A percentile compares a stretch with the other conserved stretches of the same genome.
Evolutionary conservation across 2,797 vertebrate genomes (phyloP).

Genomic region (Gambelia wislizenii): DNA sequence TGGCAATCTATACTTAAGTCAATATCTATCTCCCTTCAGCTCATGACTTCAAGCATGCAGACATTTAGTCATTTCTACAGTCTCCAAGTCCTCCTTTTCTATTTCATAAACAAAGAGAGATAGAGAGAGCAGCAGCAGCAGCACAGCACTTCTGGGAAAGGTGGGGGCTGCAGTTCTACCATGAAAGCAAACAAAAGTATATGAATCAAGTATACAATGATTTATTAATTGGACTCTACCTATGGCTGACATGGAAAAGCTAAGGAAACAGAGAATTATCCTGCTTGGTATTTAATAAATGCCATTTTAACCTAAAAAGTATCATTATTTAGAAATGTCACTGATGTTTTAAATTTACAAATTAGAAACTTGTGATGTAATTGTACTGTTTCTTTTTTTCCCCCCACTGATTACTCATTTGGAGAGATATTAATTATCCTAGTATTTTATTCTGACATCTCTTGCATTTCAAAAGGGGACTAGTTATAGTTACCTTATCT

Average conservation of each 20-base stretch:
- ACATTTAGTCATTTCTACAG: background rate
- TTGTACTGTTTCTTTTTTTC: constrained; percentile 4
- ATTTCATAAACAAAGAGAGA: background rate
- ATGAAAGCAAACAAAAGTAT: constrained; percentile 37
- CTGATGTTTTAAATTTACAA: constrained; percentile 20
- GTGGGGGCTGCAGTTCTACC: background rate
- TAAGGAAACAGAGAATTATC: constrained; percentile 38
- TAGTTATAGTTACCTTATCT: background rate
- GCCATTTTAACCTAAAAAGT: constrained; percentile 22
- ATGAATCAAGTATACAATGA: constrained; percentile 14
- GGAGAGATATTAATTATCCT: background rate
- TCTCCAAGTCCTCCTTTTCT: background rate
- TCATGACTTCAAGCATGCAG: background rate
- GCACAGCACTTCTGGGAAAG: background rate
- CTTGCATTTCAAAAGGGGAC: background rate
- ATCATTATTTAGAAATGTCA: constrained; percentile 26
- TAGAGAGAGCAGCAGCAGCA: too few relatives aligned
- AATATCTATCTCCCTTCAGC: background rate
- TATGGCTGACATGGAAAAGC: constrained; percentile 1
- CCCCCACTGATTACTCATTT: background rate
- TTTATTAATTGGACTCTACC: constrained; percentile 31
- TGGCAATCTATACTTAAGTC: background rate
- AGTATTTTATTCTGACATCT: background rate
- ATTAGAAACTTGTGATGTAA: constrained; percentile 13
- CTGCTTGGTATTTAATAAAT: constrained; percentile 24